Evolutionary conservation across 2,113 vertebrate species (phyloP), one percentile per base, ranked within the genome.

Genomic region (Mustela nigripes): DNA sequence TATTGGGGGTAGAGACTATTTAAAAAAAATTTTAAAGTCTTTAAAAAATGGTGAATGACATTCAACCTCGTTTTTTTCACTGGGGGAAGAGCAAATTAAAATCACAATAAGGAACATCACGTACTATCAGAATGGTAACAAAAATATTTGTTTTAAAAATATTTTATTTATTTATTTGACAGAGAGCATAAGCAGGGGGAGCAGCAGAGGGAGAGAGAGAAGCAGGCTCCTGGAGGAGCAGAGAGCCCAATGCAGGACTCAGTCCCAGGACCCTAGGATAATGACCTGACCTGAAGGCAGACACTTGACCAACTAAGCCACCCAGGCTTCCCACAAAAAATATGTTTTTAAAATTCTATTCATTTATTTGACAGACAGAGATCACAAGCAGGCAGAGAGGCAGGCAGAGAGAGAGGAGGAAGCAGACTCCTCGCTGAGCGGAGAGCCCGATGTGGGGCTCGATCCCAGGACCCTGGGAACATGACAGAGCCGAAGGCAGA

Each of bases 401-500:
- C 19, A 73, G n/a, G 36, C 4, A 73, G 19, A 48, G 5, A 36
- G n/a, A 71, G n/a, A 73, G 36, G 21, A 21, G 39, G 69, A 73
- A 73, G 69, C 10, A 39, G 69, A 0, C 36, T 73, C 36, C 36
- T 4, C 5, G 10, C 9, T 0, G 24, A 36, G 21, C 36, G 39
- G 4, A 8, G 19, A 73, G 36, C 36, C 69, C 2, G 5, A 36
- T 22, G 69, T 0, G 2, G 69, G 36, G 3, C 5, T 73, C 0
- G 0, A 73, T 39, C 36, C 69, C 11, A 39, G 36, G 21, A 39
- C 21, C 11, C 10, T 22, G 21, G 11, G 36, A 73, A 2, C 21
- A 73, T 22, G 36, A 39, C 21, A 21, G 33, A n/a, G 18, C 67
- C 18, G 33, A n/a, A 69, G 67, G 16, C 33, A 33, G 67, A 19